Evolutionary conservation across 1,140 invertebrate genomes (phyloP).

Genomic region (Drosophila pseudoobscura): DNA sequence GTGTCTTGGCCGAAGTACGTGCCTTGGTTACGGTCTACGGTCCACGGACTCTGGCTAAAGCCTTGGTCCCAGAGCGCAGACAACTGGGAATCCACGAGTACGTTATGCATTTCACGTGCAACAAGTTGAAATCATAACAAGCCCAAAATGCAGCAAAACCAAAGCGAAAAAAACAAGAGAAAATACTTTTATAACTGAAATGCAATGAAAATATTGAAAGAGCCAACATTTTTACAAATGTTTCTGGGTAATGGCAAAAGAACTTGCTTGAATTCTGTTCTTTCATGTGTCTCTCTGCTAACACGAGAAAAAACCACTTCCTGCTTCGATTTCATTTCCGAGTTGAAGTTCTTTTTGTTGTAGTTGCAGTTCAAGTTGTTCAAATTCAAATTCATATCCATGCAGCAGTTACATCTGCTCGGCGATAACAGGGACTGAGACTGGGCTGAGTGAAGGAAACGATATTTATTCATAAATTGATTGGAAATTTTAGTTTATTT

Average conservation of each 20-base stretch:
- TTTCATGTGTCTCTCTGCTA: constrained; percentile 1
- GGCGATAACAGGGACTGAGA: too few species aligned
- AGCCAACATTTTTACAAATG: constrained; percentile 42
- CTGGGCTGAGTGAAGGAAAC: too few species aligned
- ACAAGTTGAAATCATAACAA: constrained; percentile 81
- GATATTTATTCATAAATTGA: too few species aligned
- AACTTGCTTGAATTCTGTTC: constrained; percentile 7
- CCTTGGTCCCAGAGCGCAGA: neutral
- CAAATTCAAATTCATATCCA: constrained; percentile 15
- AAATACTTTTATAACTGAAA: constrained; percentile 62
- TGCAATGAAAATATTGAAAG: constrained; percentile 77
- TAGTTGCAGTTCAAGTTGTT: constrained; percentile 5
- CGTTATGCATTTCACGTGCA: constrained; percentile 80
- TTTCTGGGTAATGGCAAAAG: constrained; percentile 27
- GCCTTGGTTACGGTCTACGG: constrained; percentile 59
- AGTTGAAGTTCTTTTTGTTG: constrained; percentile 11
- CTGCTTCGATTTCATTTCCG: constrained; percentile 26
- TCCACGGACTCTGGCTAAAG: neutral
- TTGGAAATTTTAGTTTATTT: too few species aligned
- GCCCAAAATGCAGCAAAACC: constrained; percentile 24
- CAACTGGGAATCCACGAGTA: constrained; percentile 26
- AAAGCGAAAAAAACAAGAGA: constrained; percentile 18
- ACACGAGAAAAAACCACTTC: constrained; percentile 43
- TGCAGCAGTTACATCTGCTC: too few species aligned
- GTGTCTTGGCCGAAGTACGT: constrained; percentile 58